phyloP scores from a whole-genome alignment of 2,113 vertebrate species.

The Eonycteris spelaea region DNA sequence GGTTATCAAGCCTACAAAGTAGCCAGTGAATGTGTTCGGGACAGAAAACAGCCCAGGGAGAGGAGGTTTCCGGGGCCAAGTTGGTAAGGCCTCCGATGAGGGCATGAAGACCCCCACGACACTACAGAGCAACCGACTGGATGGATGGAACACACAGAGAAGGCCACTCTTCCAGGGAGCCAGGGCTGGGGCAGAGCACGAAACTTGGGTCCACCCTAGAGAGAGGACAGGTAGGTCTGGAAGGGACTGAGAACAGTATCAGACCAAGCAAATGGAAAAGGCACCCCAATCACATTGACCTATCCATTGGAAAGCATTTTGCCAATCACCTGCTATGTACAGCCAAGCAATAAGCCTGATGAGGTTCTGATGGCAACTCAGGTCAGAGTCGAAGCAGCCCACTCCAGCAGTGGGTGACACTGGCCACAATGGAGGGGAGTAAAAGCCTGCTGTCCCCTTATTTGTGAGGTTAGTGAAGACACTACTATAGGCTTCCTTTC shows the following conservation, averaged over 20 bases:
- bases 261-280: background rate
- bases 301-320: slow-evolving; percentile 4
- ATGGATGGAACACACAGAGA: background rate
- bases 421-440: background rate
- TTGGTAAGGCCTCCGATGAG: background rate
- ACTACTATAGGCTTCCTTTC: background rate
- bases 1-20: background rate
- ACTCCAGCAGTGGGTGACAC: background rate
- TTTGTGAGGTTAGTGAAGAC: background rate
- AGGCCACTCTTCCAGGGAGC: background rate
- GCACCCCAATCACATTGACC: background rate
- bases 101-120: background rate
- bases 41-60: background rate
- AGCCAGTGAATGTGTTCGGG: background rate
- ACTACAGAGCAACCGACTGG: background rate
- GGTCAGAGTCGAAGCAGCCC: slow-evolving; percentile 51
- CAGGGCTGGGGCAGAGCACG: background rate
- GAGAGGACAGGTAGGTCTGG: background rate
- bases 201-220: background rate
- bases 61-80: background rate
- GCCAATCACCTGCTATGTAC: background rate
- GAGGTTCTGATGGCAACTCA: slow-evolving; percentile 25
- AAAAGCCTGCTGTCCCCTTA: background rate
- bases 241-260: background rate
- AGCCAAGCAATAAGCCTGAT: background rate